A percentile compares a stretch with the other conserved stretches of the same genome.
phyloP scores from a whole-genome alignment of 92 coral and sea anemone species.

The Chrysogorgia sp. region DNA sequence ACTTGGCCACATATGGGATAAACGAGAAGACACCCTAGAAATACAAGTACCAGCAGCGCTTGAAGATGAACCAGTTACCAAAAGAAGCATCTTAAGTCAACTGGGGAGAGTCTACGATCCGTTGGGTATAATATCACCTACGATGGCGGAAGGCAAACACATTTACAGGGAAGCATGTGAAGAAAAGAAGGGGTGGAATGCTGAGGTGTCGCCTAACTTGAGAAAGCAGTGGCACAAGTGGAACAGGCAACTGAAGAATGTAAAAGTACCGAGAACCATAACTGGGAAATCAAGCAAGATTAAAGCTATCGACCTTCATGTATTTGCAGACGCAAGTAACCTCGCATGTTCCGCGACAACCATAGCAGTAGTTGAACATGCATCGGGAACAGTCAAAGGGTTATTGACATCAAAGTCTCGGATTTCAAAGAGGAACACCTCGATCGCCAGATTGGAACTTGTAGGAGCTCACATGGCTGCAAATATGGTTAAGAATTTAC shows the following conservation, averaged over 20 bases:
- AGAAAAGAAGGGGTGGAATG: no score
- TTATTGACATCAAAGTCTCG: no score
- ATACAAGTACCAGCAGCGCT: constrained; percentile 3
- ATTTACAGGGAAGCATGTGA: no score
- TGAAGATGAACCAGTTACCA: constrained; percentile 21
- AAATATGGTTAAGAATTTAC: no score
- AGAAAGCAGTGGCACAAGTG: no score
- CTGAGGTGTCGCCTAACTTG: no score
- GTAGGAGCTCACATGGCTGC: constrained; percentile 35
- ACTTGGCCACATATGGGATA: constrained; percentile 39
- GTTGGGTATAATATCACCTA: no score
- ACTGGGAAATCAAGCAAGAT: neutral
- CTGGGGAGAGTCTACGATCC: neutral
- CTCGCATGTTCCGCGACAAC: constrained; percentile 19
- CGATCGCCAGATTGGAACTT: constrained; percentile 35
- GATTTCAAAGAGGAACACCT: no score
- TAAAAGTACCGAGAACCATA: no score
- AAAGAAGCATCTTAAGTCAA: constrained; percentile 2
- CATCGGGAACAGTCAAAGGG: no score
- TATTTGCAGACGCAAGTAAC: constrained; percentile 34
- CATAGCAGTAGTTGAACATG: constrained; percentile 8
- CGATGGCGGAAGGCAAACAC: no score
- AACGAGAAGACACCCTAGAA: constrained; percentile 27
- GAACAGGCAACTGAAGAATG: no score
- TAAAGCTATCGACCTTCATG: constrained; percentile 1